A percentile compares a stretch with the other conserved stretches of the same genome.
Evolutionary conservation across 1,140 invertebrate species (phyloP).

Genomic region (Leptoteleia sp.): DNA sequence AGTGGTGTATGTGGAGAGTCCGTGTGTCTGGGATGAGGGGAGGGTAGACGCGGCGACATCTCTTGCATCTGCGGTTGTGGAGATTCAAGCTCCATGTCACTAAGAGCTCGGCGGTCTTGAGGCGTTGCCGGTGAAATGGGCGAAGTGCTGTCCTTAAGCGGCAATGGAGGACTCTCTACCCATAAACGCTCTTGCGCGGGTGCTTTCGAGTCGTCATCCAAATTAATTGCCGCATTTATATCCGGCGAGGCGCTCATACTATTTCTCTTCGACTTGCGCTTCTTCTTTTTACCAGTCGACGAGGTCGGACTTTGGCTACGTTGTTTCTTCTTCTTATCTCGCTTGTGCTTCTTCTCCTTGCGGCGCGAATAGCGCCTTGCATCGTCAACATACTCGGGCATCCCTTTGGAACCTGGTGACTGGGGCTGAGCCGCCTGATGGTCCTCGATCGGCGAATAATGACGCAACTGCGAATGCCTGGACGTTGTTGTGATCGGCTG

Average conservation of each 20-base stretch:
- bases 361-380: conserved; percentile 79
- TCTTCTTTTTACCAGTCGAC: conserved; percentile 84
- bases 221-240: conserved; percentile 49
- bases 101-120: conserved; percentile 69
- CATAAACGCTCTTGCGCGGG: conserved; percentile 58
- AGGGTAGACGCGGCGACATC: conserved; percentile 75
- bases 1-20: conserved; percentile 83
- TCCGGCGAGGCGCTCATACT: conserved; percentile 83
- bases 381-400: conserved; percentile 75
- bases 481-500: conserved; percentile 52
- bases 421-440: conserved; percentile 37
- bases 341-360: conserved; percentile 84
- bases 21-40: conserved; percentile 70
- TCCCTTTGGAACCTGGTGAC: conserved; percentile 47
- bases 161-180: conserved; percentile 74
- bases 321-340: conserved; percentile 86
- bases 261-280: conserved; percentile 84
- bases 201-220: conserved; percentile 61
- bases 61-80: conserved; percentile 69
- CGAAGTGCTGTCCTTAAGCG: conserved; percentile 79
- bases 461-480: conserved; percentile 62
- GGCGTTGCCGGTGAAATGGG: conserved; percentile 85
- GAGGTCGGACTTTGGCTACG: conserved; percentile 78
- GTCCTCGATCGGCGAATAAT: conserved; percentile 66
- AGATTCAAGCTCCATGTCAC: conserved; percentile 77